Evolutionary conservation across 2,888 invertebrate genomes (phyloP), one percentile per base, ranked within the genome.

Genomic region (Resseliella maxima): DNA sequence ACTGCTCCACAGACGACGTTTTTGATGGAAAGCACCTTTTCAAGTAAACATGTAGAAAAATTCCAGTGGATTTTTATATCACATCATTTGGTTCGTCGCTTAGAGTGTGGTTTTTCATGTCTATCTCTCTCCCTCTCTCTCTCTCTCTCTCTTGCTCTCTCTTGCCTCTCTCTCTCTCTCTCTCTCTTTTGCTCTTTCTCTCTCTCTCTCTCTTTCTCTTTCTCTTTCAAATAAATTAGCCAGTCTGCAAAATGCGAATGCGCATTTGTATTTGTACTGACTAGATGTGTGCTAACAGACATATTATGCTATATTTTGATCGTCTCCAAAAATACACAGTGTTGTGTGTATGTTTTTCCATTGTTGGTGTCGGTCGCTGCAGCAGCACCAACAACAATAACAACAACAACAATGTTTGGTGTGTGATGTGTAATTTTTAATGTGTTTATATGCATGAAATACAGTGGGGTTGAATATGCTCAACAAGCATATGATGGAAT

Each of bases 1-100:
- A 59, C 59, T n/a, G 35, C 15, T 72, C 12, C 15, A n/a, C n/a
- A 72, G 72, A 72, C 72, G 15, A 72, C 72, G 31, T 86, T 72
- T 86, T 46, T 24, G 86, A 86, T 85, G 86, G 27, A 85, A 87
- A 87, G 87, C 87, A 86, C 87, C 86, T 86, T 86, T 87, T 86
- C 87, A 45, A 86, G 83, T 85, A 86, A 85, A 86, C 86, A 46
- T 86, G 86, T 85, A 38, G 36, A 72, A 86, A 41, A 83, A 35
- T 72, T 86, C 72, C 38, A 24, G 18, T 64, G 41, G 59, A 86
- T 86, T 72, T 86, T 64, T 86, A 86, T 86, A 86, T 86, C 83
- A 12, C n/a, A 3, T 27, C 46, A 24, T n/a, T 2, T 83, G 83
- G 41, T 85, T 85, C 45, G 85, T 46, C 85, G 85, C 45, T 85